A percentile compares a stretch with the other conserved stretches of the same genome.
phyloP scores from a whole-genome alignment of 2,113 vertebrate genomes.

The Lepisosteus osseus region DNA sequence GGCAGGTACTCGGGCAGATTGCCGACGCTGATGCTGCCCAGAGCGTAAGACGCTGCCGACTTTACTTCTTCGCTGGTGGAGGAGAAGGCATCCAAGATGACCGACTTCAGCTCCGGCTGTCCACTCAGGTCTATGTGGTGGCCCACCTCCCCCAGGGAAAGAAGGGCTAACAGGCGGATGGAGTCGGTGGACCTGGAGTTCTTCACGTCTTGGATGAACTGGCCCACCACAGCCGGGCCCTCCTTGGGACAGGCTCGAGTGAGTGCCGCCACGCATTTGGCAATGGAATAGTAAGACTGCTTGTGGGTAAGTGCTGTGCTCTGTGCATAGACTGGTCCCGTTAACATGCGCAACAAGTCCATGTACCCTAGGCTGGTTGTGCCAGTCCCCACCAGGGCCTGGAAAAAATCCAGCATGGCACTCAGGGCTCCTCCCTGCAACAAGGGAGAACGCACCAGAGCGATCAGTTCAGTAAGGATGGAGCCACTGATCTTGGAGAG shows the following conservation, averaged over 20 bases:
- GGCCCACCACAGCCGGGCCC: conserved; percentile 92
- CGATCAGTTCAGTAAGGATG: conserved; percentile 92
- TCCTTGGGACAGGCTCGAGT: conserved; percentile 92
- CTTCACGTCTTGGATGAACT: conserved; percentile 98
- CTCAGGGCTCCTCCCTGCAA: conserved; percentile 94
- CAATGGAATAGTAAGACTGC: conserved; percentile 98
- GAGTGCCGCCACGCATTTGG: conserved; percentile 95
- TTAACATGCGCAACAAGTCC: conserved; percentile 95
- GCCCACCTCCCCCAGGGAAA: conserved; percentile 94
- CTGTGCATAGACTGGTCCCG: conserved; percentile 93
- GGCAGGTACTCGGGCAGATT: conserved; percentile 97
- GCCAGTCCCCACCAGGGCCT: conserved; percentile 89
- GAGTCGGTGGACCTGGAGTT: conserved; percentile 97
- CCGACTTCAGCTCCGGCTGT: conserved; percentile 93
- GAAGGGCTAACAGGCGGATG: conserved; percentile 89
- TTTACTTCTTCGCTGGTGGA: conserved; percentile 98
- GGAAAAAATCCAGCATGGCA: conserved; percentile 97
- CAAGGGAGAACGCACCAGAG: conserved; percentile 88
- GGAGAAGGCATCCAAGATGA: conserved; percentile 95
- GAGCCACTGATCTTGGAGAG: conserved; percentile 90
- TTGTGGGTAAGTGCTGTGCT: conserved; percentile 92
- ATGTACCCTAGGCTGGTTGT: conserved; percentile 91
- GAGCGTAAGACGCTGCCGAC: conserved; percentile 90
- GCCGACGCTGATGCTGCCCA: conserved; percentile 96
- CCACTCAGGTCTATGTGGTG: conserved; percentile 96